Conservation (phyloP, 1,140 invertebrate genomes). For the Drosophila pruinosa region DNA sequence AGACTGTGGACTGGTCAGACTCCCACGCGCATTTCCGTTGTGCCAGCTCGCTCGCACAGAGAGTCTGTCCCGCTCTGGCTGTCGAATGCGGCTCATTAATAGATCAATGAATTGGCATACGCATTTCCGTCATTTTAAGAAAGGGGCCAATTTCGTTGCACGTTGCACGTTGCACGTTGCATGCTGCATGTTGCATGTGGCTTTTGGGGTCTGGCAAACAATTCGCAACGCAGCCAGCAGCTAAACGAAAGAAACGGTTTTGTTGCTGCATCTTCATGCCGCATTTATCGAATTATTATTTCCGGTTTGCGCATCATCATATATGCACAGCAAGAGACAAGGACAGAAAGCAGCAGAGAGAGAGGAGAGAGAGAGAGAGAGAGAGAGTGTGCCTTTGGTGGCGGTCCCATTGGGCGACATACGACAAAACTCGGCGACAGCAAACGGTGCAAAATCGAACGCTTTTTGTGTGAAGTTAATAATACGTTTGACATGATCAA, state of each 20-base stretch:
- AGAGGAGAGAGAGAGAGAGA: background rate
- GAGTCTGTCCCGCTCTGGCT: background rate
- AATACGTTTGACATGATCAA: conserved; percentile 81
- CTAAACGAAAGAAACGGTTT: conserved; percentile 47
- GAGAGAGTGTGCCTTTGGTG: conserved; percentile 29
- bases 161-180: conserved; percentile 1
- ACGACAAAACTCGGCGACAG: conserved; percentile 75
- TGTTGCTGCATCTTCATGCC: conserved; percentile 60
- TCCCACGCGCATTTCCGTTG: conserved; percentile 68
- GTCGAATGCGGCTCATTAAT: conserved; percentile 43
- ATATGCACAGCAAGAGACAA: conserved; percentile 11
- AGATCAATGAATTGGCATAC: conserved; percentile 66
- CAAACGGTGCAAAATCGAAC: conserved; percentile 83
- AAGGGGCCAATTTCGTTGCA: conserved; percentile 20
- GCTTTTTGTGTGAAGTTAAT: conserved; percentile 83
- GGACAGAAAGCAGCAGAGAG: background rate
- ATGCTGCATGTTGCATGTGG: background rate
- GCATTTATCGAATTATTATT: conserved; percentile 82
- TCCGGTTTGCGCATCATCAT: conserved; percentile 59
- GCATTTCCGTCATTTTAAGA: conserved; percentile 58
- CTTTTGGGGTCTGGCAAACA: conserved; percentile 38
- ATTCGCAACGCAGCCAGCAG: conserved; percentile 55
- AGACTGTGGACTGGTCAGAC: conserved; percentile 21
- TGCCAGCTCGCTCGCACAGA: background rate
- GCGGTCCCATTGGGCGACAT: conserved; percentile 69